phyloP scores from a whole-genome alignment of 2,888 invertebrate species.

The Corythucha ciliata region DNA sequence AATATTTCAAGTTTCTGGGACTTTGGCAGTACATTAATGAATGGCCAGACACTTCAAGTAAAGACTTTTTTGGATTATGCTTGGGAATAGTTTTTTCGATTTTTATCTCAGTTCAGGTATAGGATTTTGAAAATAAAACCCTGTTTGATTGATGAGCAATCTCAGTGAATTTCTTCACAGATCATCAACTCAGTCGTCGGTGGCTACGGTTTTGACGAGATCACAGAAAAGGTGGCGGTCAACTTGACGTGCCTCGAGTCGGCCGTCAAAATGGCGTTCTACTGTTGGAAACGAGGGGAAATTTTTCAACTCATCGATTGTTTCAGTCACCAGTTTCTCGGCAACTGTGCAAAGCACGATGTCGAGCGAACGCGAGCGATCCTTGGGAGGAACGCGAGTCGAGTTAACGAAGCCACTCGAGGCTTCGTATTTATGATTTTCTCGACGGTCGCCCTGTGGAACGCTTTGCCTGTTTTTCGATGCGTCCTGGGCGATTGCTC shows the following conservation, averaged over 20 bases:
- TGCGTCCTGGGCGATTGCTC: constrained; percentile 17
- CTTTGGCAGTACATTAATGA: too few species aligned
- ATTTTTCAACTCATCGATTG: constrained; percentile 8
- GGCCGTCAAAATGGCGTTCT: constrained; percentile 24
- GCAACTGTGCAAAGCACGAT: constrained; percentile 9
- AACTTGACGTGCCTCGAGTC: constrained; percentile 29
- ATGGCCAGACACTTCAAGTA: too few species aligned
- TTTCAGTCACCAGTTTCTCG: constrained; percentile 9
- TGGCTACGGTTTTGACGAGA: constrained; percentile 23
- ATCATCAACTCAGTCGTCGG: constrained; percentile 15
- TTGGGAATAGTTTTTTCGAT: too few species aligned
- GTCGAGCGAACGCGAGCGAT: not conserved
- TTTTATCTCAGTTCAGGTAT: too few species aligned
- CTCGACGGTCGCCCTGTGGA: constrained; percentile 28
- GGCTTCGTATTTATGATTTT: constrained; percentile 29
- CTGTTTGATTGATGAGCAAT: too few species aligned
- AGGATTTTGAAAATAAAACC: too few species aligned
- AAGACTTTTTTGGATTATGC: too few species aligned
- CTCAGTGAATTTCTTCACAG: too few species aligned
- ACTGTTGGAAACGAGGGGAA: constrained; percentile 19
- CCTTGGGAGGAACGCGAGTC: not conserved
- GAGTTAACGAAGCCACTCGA: constrained; percentile 23
- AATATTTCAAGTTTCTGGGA: too few species aligned
- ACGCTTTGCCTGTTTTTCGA: constrained; percentile 23
- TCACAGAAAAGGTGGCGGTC: constrained; percentile 29